Conservation (phyloP, 2,888 invertebrate species). For the Brachyptera putata region DNA sequence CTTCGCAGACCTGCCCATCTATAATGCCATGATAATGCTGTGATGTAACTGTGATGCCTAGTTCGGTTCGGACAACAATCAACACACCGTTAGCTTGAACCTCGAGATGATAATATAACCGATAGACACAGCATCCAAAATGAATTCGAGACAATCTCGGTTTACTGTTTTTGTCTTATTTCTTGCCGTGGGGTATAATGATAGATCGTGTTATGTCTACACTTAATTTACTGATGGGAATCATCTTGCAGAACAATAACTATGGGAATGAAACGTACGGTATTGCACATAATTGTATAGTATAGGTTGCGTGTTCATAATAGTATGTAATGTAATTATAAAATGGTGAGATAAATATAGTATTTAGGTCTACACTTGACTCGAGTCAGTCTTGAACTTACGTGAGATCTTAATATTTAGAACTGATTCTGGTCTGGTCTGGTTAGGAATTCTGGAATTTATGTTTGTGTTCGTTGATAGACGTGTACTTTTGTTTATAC, state of each 20-base stretch:
- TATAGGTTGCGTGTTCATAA: background rate
- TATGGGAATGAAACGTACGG: background rate
- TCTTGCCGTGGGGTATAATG: background rate
- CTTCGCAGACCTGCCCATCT: background rate
- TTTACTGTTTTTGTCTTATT: background rate
- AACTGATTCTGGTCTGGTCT: no score
- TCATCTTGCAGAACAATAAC: background rate
- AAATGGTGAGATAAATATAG: no score
- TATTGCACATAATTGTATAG: background rate
- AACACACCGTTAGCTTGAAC: slow-evolving; percentile 1
- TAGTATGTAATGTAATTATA: background rate
- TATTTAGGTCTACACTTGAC: no score
- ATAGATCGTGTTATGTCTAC: background rate
- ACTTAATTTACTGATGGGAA: background rate
- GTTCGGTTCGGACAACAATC: slow-evolving; percentile 12
- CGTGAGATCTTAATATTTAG: no score
- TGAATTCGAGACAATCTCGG: no score
- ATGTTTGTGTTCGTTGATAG: no score
- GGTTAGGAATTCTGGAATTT: no score
- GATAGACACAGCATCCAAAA: background rate
- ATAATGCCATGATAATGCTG: background rate
- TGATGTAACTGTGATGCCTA: background rate
- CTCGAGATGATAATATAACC: no score
- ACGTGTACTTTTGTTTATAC: no score
- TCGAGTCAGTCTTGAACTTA: no score